phyloP scores from a whole-genome alignment of 2,113 vertebrate genomes.

The Larimichthys crocea region DNA sequence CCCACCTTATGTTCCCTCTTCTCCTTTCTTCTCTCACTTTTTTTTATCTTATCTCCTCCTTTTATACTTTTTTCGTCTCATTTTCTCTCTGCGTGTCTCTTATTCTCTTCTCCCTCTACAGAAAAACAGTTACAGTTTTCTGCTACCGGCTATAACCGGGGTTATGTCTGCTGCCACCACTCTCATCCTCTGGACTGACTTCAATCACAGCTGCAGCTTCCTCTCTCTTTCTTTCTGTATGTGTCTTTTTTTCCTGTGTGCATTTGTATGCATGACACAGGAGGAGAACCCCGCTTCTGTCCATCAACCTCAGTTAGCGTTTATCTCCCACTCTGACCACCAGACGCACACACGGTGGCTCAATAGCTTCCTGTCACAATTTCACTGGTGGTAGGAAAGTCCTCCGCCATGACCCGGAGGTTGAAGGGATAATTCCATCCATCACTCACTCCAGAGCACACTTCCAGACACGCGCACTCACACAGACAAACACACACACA shows the following conservation, averaged over 20 bases:
- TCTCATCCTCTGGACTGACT: slow-evolving; percentile 26
- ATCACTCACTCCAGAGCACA: slow-evolving; percentile 5
- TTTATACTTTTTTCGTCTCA: neutral
- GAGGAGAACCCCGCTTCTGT: slow-evolving; percentile 3
- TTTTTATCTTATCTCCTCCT: neutral
- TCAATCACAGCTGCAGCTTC: slow-evolving; percentile 20
- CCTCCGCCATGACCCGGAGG: neutral
- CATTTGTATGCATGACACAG: slow-evolving; percentile 21
- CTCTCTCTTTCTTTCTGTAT: neutral
- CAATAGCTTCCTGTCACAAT: slow-evolving; percentile 22
- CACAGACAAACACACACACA: slow-evolving; percentile 19
- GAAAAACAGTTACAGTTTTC: slow-evolving; percentile 6
- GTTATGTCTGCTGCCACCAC: slow-evolving; percentile 26
- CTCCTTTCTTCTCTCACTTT: too few species aligned
- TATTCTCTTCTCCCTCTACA: neutral
- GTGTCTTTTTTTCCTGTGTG: neutral
- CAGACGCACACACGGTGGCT: neutral
- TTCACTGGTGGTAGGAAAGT: neutral
- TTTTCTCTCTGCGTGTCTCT: neutral
- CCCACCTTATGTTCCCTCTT: neutral
- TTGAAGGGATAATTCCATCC: slow-evolving; percentile 13
- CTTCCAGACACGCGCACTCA: neutral
- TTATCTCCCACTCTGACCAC: slow-evolving; percentile 3
- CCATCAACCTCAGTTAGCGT: slow-evolving; percentile 20
- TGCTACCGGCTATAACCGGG: neutral